Evolutionary conservation across 2,888 invertebrate species (phyloP).

Genomic region (Nomada lathburiana): DNA sequence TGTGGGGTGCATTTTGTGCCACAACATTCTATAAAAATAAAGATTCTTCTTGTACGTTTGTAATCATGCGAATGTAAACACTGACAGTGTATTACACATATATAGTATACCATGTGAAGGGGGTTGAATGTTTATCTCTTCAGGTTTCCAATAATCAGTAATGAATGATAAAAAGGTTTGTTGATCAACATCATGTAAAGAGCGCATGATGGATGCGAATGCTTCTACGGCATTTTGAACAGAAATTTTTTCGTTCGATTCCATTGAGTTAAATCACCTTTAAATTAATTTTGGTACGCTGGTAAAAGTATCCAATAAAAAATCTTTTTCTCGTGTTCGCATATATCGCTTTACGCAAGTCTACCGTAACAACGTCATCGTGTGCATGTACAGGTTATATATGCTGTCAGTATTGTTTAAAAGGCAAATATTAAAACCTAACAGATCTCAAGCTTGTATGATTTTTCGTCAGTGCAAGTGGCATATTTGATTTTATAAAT

Average conservation of each 20-base stretch:
- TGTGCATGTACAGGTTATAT: background rate
- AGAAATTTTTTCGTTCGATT: conserved; percentile 40
- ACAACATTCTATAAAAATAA: conserved; percentile 1
- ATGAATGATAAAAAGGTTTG: conserved; percentile 66
- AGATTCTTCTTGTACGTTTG: background rate
- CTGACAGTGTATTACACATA: background rate
- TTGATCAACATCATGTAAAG: conserved; percentile 53
- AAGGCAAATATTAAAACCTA: too few species aligned
- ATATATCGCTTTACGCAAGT: too few species aligned
- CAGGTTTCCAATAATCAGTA: conserved; percentile 64
- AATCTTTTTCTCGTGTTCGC: background rate
- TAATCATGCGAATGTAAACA: background rate
- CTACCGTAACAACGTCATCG: too few species aligned
- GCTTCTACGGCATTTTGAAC: conserved; percentile 65
- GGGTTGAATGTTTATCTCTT: conserved; percentile 19
- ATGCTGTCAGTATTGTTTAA: too few species aligned
- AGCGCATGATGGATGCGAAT: conserved; percentile 62
- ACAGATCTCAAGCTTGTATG: too few species aligned
- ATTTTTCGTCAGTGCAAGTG: too few species aligned
- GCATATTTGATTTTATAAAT: too few species aligned
- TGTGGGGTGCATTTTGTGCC: conserved; percentile 56
- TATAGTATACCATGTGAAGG: background rate
- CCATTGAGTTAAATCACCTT: conserved; percentile 28
- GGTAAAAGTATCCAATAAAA: background rate
- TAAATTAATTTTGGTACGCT: background rate